phyloP scores from a whole-genome alignment of 2,888 invertebrate species.

The Diarsia mendica region DNA sequence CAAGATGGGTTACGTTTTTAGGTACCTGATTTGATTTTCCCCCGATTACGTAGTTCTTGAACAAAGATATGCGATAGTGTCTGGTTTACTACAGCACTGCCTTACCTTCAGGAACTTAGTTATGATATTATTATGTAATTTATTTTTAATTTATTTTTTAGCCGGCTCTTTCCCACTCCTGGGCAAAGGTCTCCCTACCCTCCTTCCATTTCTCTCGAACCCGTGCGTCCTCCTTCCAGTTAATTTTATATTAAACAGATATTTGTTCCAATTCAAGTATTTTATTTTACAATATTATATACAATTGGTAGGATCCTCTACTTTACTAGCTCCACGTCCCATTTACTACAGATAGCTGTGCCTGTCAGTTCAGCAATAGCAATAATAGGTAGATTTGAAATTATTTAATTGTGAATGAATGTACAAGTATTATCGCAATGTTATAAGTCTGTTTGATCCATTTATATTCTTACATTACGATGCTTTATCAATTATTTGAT shows the following conservation, averaged over 20 bases:
- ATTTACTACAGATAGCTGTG: slow-evolving; percentile 65
- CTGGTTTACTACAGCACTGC: background rate
- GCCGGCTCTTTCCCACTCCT: too few relatives aligned
- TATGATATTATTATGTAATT: background rate
- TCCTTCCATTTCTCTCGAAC: too few relatives aligned
- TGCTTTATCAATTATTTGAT: background rate
- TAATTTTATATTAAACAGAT: background rate
- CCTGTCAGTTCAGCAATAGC: slow-evolving; percentile 67
- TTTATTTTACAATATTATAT: background rate
- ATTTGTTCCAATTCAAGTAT: background rate
- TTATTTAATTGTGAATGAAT: slow-evolving; percentile 50
- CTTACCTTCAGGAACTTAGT: background rate
- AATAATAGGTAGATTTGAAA: slow-evolving; percentile 68
- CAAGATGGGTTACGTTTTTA: background rate
- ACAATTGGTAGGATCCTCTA: background rate
- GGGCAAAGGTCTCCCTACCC: too few relatives aligned
- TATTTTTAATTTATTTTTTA: too few relatives aligned
- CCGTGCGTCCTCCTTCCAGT: too few relatives aligned
- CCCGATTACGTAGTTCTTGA: background rate
- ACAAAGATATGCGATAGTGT: too few relatives aligned
- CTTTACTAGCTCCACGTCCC: slow-evolving; percentile 37
- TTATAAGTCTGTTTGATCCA: background rate
- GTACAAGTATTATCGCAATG: background rate
- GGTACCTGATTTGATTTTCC: background rate
- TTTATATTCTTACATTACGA: background rate